Percentiles rank a stretch among this genome's conserved stretches.
phyloP scores from a whole-genome alignment of 2,113 vertebrate genomes.

The Dromas ardeola region DNA sequence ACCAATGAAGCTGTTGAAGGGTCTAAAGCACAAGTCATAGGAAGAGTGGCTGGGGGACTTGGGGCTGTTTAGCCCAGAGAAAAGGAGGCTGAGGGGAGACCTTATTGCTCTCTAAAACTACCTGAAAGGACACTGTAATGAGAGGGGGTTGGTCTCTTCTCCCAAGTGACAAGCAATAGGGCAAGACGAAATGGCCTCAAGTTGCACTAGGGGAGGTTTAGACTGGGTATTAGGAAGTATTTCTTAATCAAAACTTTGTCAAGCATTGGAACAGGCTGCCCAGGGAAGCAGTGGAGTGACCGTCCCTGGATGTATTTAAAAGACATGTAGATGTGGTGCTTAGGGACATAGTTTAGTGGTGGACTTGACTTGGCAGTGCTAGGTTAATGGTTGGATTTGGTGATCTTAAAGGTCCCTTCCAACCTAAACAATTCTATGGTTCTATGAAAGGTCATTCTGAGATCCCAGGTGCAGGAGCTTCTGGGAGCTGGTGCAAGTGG shows the following conservation, averaged over 20 bases:
- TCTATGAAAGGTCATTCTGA: neutral
- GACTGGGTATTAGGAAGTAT: neutral
- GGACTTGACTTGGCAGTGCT: neutral
- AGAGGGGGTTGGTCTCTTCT: neutral
- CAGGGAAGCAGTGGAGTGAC: neutral
- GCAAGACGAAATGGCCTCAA: neutral
- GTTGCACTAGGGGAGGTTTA: neutral
- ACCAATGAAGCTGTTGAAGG: neutral
- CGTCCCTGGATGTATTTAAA: neutral
- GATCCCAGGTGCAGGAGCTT: neutral
- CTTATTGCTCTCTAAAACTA: neutral
- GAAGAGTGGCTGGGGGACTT: neutral
- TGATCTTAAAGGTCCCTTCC: neutral
- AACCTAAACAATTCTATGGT: neutral
- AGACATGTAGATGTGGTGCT: neutral
- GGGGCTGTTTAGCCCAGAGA: neutral
- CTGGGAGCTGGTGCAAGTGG: accelerated
- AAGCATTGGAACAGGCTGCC: neutral
- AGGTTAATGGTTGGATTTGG: neutral
- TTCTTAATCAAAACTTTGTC: neutral
- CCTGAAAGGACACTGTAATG: neutral
- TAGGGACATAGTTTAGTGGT: neutral
- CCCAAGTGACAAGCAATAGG: neutral
- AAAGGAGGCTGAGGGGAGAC: neutral
- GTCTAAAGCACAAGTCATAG: neutral